Conservation (phyloP, 2,797 vertebrate species). For the Sebastes aleutianus region DNA sequence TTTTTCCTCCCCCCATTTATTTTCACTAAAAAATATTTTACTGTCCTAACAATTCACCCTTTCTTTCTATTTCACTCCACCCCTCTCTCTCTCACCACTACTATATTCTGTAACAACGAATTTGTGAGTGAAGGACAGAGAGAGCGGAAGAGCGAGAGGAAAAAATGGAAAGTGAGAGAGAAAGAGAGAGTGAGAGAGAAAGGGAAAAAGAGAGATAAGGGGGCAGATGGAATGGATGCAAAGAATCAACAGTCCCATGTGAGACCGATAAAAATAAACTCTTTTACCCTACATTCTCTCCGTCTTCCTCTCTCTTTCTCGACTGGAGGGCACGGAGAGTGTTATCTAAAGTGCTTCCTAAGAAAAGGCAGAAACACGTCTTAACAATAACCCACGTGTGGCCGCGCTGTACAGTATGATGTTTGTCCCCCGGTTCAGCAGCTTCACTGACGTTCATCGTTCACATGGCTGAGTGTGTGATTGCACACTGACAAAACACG, state of each 20-base stretch:
- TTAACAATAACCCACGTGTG: constrained; percentile 58
- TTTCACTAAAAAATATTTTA: neutral
- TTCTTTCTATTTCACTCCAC: neutral
- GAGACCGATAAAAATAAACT: constrained; percentile 86
- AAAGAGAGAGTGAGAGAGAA: constrained; percentile 6
- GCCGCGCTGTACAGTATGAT: constrained; percentile 15
- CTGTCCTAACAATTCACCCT: neutral
- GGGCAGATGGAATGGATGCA: constrained; percentile 75
- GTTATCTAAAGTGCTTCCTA: constrained; percentile 68
- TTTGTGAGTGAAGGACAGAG: constrained; percentile 12
- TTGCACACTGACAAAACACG: constrained; percentile 46
- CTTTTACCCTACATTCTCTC: constrained; percentile 83
- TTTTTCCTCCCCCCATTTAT: neutral
- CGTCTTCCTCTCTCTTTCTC: constrained; percentile 49
- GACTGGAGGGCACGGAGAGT: constrained; percentile 63
- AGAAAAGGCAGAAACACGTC: constrained; percentile 53
- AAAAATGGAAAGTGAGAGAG: constrained; percentile 29
- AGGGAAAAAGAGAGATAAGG: constrained; percentile 31
- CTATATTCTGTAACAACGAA: constrained; percentile 25
- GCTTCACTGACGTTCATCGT: constrained; percentile 5
- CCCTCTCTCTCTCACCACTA: neutral
- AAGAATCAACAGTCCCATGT: constrained; percentile 83
- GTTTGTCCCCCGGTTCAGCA: constrained; percentile 14
- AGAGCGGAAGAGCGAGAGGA: constrained; percentile 1
- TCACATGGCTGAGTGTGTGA: constrained; percentile 23